Percentiles rank a stretch among this genome's conserved stretches.
Evolutionary conservation across 2,113 vertebrate species (phyloP).

Genomic region (Corythoichthys haematopterus): DNA sequence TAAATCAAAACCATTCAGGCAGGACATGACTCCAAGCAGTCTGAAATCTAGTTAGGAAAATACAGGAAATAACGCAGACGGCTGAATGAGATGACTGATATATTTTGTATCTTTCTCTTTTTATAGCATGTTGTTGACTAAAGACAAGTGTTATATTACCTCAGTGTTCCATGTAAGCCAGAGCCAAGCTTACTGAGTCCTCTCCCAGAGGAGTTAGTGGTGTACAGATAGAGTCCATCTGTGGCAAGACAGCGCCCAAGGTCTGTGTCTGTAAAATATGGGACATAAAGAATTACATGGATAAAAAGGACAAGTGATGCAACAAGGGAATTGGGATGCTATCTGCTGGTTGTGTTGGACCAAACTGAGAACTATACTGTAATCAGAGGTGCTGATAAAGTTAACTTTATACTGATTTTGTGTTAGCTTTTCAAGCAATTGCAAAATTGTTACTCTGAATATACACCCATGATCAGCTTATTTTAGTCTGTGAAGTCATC

Average conservation of each 20-base stretch:
- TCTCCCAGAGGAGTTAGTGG: constrained; percentile 93
- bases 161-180: constrained; percentile 92
- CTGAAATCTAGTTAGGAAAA: constrained; percentile 13
- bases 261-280: constrained; percentile 83
- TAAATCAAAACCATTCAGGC: constrained; percentile 10
- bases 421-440: constrained; percentile 12
- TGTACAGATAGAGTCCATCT: constrained; percentile 94
- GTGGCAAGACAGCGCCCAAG: constrained; percentile 92
- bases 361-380: neutral
- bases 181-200: constrained; percentile 97
- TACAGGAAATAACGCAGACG: constrained; percentile 13
- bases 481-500: constrained; percentile 32
- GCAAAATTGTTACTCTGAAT: constrained; percentile 8
- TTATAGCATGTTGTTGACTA: constrained; percentile 24
- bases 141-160: constrained; percentile 73
- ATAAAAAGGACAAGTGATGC: neutral
- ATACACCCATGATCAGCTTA: constrained; percentile 21
- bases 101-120: constrained; percentile 34
- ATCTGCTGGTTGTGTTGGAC: neutral
- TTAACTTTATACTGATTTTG: neutral
- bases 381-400: neutral
- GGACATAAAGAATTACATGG: constrained; percentile 6
- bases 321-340: neutral
- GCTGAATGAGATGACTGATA: constrained; percentile 19
- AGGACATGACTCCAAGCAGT: constrained; percentile 12